phyloP scores from a whole-genome alignment of 2,888 invertebrate species.

The Andrena marginata region DNA sequence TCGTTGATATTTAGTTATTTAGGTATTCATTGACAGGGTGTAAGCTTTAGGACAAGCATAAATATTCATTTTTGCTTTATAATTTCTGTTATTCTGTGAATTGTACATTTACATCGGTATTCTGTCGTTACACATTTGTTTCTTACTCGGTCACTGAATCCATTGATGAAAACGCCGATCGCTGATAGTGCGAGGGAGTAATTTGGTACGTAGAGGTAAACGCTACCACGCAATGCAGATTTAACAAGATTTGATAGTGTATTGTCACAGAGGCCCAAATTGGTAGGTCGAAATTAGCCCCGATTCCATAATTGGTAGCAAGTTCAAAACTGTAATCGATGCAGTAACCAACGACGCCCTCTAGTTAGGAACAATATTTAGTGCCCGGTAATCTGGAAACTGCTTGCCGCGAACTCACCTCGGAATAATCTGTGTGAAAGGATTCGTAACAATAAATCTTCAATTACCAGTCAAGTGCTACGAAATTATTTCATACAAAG shows the following conservation, averaged over 20 bases:
- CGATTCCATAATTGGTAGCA: conserved; percentile 28
- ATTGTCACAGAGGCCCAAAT: conserved; percentile 24
- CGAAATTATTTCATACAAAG: neutral
- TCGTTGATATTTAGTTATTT: too few relatives aligned
- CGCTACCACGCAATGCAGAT: neutral
- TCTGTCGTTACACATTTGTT: neutral
- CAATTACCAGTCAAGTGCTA: too few relatives aligned
- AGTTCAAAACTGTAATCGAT: conserved; percentile 45
- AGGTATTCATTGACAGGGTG: too few relatives aligned
- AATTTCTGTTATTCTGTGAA: too few relatives aligned
- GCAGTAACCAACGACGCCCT: conserved; percentile 13
- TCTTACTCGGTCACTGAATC: neutral
- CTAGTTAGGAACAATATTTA: conserved; percentile 18
- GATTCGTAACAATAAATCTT: neutral
- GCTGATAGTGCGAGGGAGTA: neutral
- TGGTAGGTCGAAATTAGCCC: conserved; percentile 35
- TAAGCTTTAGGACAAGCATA: too few relatives aligned
- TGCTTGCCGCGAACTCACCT: too few relatives aligned
- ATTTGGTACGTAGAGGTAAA: conserved; percentile 10
- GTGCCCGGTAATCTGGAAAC: neutral
- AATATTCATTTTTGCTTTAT: too few relatives aligned
- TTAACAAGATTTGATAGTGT: conserved; percentile 16
- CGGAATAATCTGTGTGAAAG: neutral
- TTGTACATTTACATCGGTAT: neutral
- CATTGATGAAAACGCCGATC: neutral